Conservation (phyloP, 2,113 vertebrate genomes). For the Athene cunicularia region DNA sequence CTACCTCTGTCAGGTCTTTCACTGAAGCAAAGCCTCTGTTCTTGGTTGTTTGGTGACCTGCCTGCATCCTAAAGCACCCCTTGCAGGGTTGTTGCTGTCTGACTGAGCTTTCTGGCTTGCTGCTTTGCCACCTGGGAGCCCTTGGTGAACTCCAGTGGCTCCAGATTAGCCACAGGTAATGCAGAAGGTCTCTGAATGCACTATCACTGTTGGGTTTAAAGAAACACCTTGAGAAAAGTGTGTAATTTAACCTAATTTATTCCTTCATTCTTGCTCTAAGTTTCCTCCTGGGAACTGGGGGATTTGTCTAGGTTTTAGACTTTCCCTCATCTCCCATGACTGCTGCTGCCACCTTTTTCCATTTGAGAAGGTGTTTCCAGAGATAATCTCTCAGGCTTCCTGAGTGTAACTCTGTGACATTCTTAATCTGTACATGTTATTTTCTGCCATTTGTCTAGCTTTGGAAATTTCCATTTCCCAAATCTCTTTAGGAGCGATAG, state of each 20-base stretch:
- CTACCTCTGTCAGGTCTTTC: not conserved
- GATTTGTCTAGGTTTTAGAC: not conserved
- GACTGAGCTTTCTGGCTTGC: not conserved
- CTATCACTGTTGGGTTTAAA: not conserved
- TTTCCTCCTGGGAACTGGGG: not conserved
- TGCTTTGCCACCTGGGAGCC: not conserved
- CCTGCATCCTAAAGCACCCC: not conserved
- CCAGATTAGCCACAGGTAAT: not conserved
- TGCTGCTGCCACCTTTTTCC: conserved; percentile 3
- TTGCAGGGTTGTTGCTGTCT: not conserved
- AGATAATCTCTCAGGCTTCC: conserved; percentile 39
- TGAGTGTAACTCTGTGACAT: not conserved
- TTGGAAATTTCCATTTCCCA: conserved; percentile 56
- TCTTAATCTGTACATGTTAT: conserved; percentile 16
- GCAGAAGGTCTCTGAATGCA: not conserved
- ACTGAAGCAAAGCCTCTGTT: not conserved
- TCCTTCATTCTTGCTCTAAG: not conserved
- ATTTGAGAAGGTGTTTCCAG: conserved; percentile 44
- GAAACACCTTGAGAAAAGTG: not conserved
- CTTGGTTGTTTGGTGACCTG: not conserved
- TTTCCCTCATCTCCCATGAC: not conserved
- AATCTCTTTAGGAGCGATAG: conserved; percentile 5
- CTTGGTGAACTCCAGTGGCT: not conserved
- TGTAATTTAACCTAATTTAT: not conserved
- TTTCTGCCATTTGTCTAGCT: not conserved